Conservation (phyloP, 2,888 invertebrate species). For the Leptothorax acervorum region DNA sequence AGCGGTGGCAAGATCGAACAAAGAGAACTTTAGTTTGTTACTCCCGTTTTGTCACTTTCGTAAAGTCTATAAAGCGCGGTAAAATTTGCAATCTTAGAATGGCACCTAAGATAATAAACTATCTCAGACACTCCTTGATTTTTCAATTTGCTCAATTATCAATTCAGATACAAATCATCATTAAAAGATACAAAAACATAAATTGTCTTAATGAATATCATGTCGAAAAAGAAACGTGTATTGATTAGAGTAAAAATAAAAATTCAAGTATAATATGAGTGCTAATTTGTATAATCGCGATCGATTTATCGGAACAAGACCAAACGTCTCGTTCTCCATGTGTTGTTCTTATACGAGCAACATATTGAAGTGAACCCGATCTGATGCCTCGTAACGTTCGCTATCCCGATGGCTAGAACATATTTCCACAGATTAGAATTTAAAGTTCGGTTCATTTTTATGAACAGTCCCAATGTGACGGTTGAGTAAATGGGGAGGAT, state of each 20-base stretch:
- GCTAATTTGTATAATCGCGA: slow-evolving; percentile 15
- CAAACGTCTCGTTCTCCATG: neutral
- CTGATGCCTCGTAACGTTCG: neutral
- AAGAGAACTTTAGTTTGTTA: slow-evolving; percentile 36
- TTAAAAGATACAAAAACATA: neutral
- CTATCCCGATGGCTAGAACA: slow-evolving; percentile 37
- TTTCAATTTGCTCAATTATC: neutral
- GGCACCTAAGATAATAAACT: neutral
- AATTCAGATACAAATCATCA: neutral
- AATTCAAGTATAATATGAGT: neutral
- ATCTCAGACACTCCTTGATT: neutral
- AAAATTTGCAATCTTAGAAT: neutral
- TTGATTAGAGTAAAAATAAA: neutral
- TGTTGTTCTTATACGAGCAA: neutral
- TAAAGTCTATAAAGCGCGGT: neutral
- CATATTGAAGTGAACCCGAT: slow-evolving; percentile 26
- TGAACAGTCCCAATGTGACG: no score
- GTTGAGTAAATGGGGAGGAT: no score
- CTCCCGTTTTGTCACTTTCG: slow-evolving; percentile 26
- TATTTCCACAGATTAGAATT: slow-evolving; percentile 55
- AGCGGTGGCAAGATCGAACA: slow-evolving; percentile 49
- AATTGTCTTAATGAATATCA: neutral
- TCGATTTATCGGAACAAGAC: neutral
- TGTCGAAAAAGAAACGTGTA: neutral
- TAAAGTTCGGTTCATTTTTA: no score